phyloP scores from a whole-genome alignment of 2,888 invertebrate species.

The Patella ulyssiponensis region DNA sequence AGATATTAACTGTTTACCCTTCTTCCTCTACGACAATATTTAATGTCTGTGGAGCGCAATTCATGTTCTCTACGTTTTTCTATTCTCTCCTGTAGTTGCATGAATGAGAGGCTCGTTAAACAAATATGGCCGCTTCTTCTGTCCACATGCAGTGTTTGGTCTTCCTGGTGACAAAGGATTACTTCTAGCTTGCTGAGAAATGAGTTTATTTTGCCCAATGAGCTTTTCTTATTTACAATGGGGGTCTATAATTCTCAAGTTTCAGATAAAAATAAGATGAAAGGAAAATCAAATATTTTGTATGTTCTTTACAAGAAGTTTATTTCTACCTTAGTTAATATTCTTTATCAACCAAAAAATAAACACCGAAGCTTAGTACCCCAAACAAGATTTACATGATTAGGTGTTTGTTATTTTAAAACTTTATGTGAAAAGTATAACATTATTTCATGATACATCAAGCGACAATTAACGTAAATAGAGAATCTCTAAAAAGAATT shows the following conservation, averaged over 20 bases:
- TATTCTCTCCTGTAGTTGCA: conserved; percentile 19
- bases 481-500: too few species aligned
- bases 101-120: conserved; percentile 16
- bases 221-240: conserved; percentile 18
- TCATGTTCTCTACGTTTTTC: conserved; percentile 35
- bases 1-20: conserved; percentile 49
- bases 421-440: too few species aligned
- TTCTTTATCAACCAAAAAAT: too few species aligned
- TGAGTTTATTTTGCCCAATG: conserved; percentile 35
- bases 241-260: conserved; percentile 1
- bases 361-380: too few species aligned
- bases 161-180: conserved; percentile 38
- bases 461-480: too few species aligned
- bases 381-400: too few species aligned
- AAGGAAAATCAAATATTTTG: not conserved
- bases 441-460: too few species aligned
- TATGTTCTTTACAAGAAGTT: too few species aligned
- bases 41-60: conserved; percentile 41
- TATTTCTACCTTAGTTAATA: too few species aligned
- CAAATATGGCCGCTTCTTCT: conserved; percentile 17
- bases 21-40: conserved; percentile 38
- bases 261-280: conserved; percentile 1
- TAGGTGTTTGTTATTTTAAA: too few species aligned
- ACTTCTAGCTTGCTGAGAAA: conserved; percentile 36
- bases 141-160: conserved; percentile 34